phyloP scores from a whole-genome alignment of 2,113 vertebrate genomes.

The Hystrix cristata region DNA sequence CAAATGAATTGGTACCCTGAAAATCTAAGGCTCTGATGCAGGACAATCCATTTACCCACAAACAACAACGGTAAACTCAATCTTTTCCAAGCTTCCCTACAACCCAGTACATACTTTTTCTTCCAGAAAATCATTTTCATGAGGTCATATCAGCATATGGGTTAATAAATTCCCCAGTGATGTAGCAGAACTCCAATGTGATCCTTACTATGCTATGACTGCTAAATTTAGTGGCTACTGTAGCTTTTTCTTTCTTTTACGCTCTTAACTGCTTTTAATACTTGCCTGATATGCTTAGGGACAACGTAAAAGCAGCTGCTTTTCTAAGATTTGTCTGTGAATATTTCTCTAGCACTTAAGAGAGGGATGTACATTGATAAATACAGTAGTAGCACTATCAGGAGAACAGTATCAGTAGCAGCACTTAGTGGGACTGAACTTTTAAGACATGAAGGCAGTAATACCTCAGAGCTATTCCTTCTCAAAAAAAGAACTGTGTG shows the following conservation, averaged over 20 bases:
- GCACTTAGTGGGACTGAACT: constrained; percentile 28
- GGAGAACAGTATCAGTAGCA: background rate
- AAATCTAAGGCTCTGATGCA: constrained; percentile 13
- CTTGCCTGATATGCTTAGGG: constrained; percentile 27
- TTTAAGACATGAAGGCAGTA: background rate
- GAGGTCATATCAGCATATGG: background rate
- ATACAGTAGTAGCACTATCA: background rate
- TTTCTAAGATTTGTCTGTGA: constrained; percentile 27
- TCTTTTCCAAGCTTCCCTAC: constrained; percentile 45
- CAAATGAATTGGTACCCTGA: constrained; percentile 32
- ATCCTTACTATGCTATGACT: background rate
- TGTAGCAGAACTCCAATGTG: constrained; percentile 18
- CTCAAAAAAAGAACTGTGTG: constrained; percentile 31
- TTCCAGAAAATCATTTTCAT: constrained; percentile 15
- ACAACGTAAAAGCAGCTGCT: background rate
- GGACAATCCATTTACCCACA: constrained; percentile 30
- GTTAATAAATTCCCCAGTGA: background rate
- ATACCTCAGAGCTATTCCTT: constrained; percentile 44
- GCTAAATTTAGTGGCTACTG: constrained; percentile 59
- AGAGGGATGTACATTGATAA: background rate
- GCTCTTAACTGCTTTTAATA: constrained; percentile 48
- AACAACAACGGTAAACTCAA: constrained; percentile 39
- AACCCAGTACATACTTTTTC: background rate
- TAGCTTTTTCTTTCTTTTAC: constrained; percentile 55
- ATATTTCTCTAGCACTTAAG: constrained; percentile 5